Conservation (phyloP, 2,888 invertebrate species). For the Neria commutata region DNA sequence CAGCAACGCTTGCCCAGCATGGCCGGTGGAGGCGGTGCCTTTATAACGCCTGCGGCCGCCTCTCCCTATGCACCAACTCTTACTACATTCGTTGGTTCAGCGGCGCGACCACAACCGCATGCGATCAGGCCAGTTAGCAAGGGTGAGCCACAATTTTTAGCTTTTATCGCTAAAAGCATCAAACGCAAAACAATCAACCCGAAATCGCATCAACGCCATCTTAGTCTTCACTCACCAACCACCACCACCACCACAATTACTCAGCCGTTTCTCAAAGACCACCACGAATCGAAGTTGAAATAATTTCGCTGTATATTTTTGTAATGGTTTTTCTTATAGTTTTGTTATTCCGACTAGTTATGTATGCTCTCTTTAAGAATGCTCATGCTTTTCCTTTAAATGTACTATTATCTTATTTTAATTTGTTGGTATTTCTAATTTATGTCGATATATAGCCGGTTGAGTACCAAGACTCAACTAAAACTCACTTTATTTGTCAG, state of each 20-base stretch:
- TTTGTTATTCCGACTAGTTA: constrained; percentile 16
- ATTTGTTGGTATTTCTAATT: too few relatives aligned
- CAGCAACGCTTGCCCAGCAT: constrained; percentile 28
- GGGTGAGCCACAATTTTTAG: constrained; percentile 53
- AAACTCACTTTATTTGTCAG: too few relatives aligned
- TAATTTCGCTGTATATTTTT: constrained; percentile 17
- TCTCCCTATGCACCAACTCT: constrained; percentile 28
- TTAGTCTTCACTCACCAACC: constrained; percentile 9
- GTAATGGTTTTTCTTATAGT: constrained; percentile 25
- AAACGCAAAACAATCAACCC: constrained; percentile 12
- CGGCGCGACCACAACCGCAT: constrained; percentile 38
- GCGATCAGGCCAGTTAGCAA: constrained; percentile 48
- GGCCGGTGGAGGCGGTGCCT: constrained; percentile 21
- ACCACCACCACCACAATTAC: constrained; percentile 15
- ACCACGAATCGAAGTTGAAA: constrained; percentile 26
- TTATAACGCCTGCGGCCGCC: constrained; percentile 19
- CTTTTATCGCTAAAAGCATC: constrained; percentile 42
- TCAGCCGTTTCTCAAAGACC: constrained; percentile 19
- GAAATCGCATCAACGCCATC: constrained; percentile 15
- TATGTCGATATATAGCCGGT: too few relatives aligned
- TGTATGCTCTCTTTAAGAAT: constrained; percentile 22
- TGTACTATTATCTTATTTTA: constrained; percentile 20
- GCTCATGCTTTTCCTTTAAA: constrained; percentile 3
- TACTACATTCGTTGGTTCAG: constrained; percentile 27
- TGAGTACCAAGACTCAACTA: too few relatives aligned